Conservation (phyloP, 1,140 invertebrate species). For the Musca domestica region DNA sequence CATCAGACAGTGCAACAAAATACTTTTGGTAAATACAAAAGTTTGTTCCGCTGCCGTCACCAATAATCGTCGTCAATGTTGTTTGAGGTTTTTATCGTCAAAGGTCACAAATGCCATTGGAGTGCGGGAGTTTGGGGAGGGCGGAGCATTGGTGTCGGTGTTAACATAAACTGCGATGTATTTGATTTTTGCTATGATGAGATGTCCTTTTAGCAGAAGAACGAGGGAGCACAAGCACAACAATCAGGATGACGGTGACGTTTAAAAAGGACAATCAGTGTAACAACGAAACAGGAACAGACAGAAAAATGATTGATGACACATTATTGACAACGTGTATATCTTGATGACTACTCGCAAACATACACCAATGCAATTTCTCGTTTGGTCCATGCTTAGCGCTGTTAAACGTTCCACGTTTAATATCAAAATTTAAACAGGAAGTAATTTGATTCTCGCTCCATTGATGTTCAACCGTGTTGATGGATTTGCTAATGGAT, state of each 20-base stretch:
- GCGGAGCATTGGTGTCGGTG: too few species aligned
- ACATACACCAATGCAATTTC: background rate
- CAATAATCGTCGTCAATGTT: constrained; percentile 2
- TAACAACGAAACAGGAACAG: constrained; percentile 1
- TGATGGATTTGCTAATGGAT: background rate
- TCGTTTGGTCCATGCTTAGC: too few species aligned
- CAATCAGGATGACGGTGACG: constrained; percentile 7
- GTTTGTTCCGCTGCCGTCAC: too few species aligned
- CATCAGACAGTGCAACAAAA: constrained; percentile 11
- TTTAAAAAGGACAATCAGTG: constrained; percentile 15
- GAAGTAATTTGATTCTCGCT: constrained; percentile 24
- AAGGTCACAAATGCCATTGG: constrained; percentile 1
- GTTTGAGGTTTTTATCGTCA: constrained; percentile 14
- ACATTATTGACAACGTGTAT: constrained; percentile 27
- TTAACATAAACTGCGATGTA: background rate
- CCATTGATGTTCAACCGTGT: background rate
- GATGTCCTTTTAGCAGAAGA: constrained; percentile 20
- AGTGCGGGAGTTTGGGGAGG: background rate
- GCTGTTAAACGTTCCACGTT: constrained; percentile 12
- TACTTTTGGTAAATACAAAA: constrained; percentile 3
- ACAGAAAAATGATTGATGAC: constrained; percentile 27
- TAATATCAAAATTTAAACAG: constrained; percentile 5
- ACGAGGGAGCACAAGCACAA: too few species aligned
- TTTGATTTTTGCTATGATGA: background rate
- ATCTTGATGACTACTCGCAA: constrained; percentile 2